Evolutionary conservation across 2,797 vertebrate species (phyloP).

Genomic region (Centropyge bicolor): DNA sequence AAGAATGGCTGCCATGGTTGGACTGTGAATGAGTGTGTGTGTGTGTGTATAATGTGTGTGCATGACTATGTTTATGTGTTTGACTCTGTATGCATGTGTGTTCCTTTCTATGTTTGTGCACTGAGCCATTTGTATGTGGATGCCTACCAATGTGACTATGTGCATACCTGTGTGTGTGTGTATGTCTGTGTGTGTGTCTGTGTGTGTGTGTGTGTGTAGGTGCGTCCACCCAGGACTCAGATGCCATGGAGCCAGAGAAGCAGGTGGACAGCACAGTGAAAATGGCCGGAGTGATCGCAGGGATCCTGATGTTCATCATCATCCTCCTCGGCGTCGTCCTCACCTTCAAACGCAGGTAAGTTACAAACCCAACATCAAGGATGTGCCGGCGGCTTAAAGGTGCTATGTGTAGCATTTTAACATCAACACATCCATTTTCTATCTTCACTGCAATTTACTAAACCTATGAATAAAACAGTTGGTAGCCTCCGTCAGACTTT

Average conservation of each 20-base stretch:
- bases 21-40: not conserved
- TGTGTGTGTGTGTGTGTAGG: slow-evolving; percentile 79
- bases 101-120: not conserved
- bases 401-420: slow-evolving; percentile 9
- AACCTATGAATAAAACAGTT: not conserved
- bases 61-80: not conserved
- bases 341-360: slow-evolving; percentile 97
- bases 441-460: no score
- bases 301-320: slow-evolving; percentile 97
- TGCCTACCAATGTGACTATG: slow-evolving; percentile 53
- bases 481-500: not conserved
- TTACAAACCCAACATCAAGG: slow-evolving; percentile 9
- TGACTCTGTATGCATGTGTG: slow-evolving; percentile 2
- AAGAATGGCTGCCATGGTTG: not conserved
- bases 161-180: slow-evolving; percentile 47
- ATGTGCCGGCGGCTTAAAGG: not conserved
- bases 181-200: slow-evolving; percentile 32
- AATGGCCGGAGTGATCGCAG: slow-evolving; percentile 97
- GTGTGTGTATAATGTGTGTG: not conserved
- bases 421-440: not conserved
- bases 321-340: slow-evolving; percentile 96
- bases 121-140: not conserved
- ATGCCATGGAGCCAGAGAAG: slow-evolving; percentile 96
- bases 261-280: slow-evolving; percentile 97
- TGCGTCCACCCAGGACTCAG: slow-evolving; percentile 96